Base-by-base conservation (phyloP, 2,888 invertebrate species). In the Eristalinus aeneus region DNA sequence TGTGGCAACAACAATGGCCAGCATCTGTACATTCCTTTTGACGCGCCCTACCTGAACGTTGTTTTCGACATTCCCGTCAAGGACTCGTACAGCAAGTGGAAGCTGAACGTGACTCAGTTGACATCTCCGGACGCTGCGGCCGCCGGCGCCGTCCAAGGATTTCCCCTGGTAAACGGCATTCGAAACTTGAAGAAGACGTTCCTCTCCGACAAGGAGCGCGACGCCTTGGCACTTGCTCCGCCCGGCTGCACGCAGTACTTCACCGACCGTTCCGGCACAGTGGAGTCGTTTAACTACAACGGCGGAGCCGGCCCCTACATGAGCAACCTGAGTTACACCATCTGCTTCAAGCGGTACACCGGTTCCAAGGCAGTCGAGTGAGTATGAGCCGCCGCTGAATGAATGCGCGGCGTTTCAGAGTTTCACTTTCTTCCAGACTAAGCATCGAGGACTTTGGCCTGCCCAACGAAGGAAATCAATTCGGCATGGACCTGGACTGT, bases 201-300 rank as follows among this genome's bases (percentile, higher is more conserved):
- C 32, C 89, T 27, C 27, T 27, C 90, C 27, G 63, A 89, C 0
- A 89, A 89, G n/a, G 89, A 90, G 39, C 90, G 88, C 0, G 92
- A 92, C 87, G 88, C 89, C 23, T 91, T 91, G 27, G 82, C 91
- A n/a, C 77, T 92, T 54, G 92, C 96, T 0, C 96, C 96, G 0
- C 93, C 93, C 0, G 95, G 95, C 54, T 95, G 95, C 67, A 93
- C 95, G 22, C 96, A 96, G 89, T 96, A 94, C 92, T 95, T 93
- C 90, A 94, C 94, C 0, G 94, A 94, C 71, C 90, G 93, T 0
- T 89, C 92, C 0, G 95, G 95, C 0, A 89, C 90, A 10, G 93
- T 96, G 81, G 94, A 94, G 74, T 91, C 90, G 71, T 95, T 96
- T 88, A 95, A 95, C 89, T 95, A 94, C 89, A 94, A 94, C 89